Evolutionary conservation across 2,888 invertebrate species (phyloP).

Genomic region (Aspidiotus rigidus): DNA sequence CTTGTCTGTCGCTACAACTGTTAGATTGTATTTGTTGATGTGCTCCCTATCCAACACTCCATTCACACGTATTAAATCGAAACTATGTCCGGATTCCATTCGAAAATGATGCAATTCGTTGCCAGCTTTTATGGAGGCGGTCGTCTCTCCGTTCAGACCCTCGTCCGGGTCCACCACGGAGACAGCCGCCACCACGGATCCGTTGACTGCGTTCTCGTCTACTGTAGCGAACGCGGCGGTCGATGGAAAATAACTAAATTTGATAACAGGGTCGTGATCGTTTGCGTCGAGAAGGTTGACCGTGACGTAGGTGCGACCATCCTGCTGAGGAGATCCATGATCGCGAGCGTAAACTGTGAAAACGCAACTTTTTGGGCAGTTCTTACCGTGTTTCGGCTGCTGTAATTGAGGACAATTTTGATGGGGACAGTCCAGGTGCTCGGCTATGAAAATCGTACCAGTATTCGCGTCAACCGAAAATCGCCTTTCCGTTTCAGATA

Average conservation of each 20-base stretch:
- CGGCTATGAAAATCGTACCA: slow-evolving; percentile 76
- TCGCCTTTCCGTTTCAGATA: slow-evolving; percentile 74
- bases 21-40: slow-evolving; percentile 86
- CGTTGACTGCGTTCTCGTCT: slow-evolving; percentile 85
- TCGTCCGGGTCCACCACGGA: slow-evolving; percentile 86
- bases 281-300: slow-evolving; percentile 86
- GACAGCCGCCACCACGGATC: slow-evolving; percentile 85
- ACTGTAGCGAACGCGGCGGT: slow-evolving; percentile 82
- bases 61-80: slow-evolving; percentile 83
- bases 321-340: slow-evolving; percentile 81
- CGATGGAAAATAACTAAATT: slow-evolving; percentile 72
- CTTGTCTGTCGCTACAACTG: slow-evolving; percentile 81
- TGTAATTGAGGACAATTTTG: slow-evolving; percentile 59
- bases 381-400: slow-evolving; percentile 44
- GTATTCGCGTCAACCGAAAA: slow-evolving; percentile 87
- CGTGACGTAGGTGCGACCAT: slow-evolving; percentile 85
- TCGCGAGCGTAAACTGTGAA: slow-evolving; percentile 89
- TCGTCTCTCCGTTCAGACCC: slow-evolving; percentile 82
- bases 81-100: slow-evolving; percentile 68
- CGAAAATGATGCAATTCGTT: slow-evolving; percentile 86
- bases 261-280: slow-evolving; percentile 85
- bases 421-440: slow-evolving; percentile 69
- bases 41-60: slow-evolving; percentile 85
- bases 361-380: slow-evolving; percentile 85
- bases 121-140: slow-evolving; percentile 72